Evolutionary conservation across 2,797 vertebrate species (phyloP), one percentile per base, ranked within the genome.

Genomic region (Sebastes wilsoni): DNA sequence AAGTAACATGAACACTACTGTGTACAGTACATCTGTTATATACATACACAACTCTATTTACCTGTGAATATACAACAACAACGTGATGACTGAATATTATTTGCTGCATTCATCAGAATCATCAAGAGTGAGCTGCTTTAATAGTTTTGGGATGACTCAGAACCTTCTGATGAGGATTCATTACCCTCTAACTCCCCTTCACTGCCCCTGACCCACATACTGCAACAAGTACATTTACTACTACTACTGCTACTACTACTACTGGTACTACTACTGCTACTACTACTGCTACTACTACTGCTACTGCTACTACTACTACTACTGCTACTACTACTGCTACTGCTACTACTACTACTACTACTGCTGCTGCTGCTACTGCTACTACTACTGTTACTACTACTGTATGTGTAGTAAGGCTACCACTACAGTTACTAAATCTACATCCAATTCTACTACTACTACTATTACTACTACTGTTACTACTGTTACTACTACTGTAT

Each of bases 281-380:
- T 38, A 14, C 12, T 54, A 22, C 4, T 22, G 1, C 5, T 42
- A 0, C 38, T 34, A 6, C 13, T 38, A 2, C 1, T 36, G 13
- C 36, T 38, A 2, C 36, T 42, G 0, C 5, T 42, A 1, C 38
- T 38, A 0, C 34, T 38, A 0, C 12, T 32, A 1, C 4, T 38
- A 0, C 12, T 38, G 0, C 36, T 38, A 2, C 36, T 38, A 0
- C 36, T 13, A 14, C 12, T 54, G 4, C 8, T n/a, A 10, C 8
- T 54, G 1, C 8, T n/a, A 4, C 4, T 20, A 2, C 4, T 52
- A n/a, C 12, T 38, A 1, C 49, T 52, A n/a, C 36, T 38, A 0
- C 12, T 38, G 0, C 11, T 36, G 0, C 11, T 36, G 2, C 36
- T 36, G 0, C 12, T 38, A 5, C 36, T 36, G 0, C 25, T 27